Percentiles rank a stretch among this genome's conserved stretches.
Conservation (phyloP, 2,797 vertebrate genomes). For the Cichlasoma orientale region DNA sequence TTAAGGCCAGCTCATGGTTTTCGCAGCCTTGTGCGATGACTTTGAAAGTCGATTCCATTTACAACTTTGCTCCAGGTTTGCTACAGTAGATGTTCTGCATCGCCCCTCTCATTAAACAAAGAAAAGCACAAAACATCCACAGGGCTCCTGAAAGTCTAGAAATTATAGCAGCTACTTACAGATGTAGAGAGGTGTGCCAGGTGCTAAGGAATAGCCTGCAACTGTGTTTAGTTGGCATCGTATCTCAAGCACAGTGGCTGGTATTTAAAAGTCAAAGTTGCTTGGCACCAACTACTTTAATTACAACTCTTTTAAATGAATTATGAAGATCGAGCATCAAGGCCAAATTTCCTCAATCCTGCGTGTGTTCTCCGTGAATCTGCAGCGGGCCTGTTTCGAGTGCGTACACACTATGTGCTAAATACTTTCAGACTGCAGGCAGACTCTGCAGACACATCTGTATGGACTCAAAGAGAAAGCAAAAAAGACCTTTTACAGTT, state of each 20-base stretch:
- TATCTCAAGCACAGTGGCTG: background rate
- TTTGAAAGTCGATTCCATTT: background rate
- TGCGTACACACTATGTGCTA: background rate
- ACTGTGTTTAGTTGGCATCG: background rate
- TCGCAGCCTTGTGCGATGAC: background rate
- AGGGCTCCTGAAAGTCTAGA: background rate
- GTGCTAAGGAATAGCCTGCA: background rate
- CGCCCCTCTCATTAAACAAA: background rate
- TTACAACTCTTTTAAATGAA: background rate
- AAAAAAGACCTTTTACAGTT: background rate
- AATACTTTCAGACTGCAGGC: background rate
- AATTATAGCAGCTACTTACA: background rate
- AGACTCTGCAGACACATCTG: background rate
- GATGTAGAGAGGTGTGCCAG: background rate
- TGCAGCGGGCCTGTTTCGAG: background rate
- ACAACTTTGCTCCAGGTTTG: background rate
- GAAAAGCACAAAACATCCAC: background rate
- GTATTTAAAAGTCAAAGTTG: background rate
- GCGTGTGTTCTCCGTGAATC: background rate
- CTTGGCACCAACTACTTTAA: background rate
- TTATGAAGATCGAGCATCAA: background rate
- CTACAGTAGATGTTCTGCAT: background rate
- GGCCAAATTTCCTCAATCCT: background rate
- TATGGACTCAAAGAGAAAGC: background rate
- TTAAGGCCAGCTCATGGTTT: background rate